phyloP scores from a whole-genome alignment of 1,140 invertebrate species.

The Drosophila simulans region DNA sequence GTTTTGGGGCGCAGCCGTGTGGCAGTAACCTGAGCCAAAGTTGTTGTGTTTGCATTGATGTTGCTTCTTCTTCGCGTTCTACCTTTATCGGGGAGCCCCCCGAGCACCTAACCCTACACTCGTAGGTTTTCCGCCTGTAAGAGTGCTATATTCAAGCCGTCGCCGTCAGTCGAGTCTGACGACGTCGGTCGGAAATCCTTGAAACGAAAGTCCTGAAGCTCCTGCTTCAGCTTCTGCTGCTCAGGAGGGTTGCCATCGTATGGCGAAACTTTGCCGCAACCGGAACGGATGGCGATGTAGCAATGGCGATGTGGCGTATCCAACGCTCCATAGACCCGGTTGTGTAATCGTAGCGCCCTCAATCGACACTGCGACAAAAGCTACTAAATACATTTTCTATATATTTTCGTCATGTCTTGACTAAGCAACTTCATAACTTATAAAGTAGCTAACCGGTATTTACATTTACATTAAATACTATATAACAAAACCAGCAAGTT shows the following conservation, averaged over 20 bases:
- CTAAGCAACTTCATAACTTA: background rate
- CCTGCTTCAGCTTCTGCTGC: slow-evolving; percentile 25
- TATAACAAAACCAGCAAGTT: background rate
- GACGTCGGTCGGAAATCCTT: slow-evolving; percentile 79
- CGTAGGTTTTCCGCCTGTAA: slow-evolving; percentile 66
- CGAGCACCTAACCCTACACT: slow-evolving; percentile 63
- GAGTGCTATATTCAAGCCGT: slow-evolving; percentile 52
- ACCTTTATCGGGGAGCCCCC: slow-evolving; percentile 27
- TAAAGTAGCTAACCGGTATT: background rate
- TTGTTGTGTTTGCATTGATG: slow-evolving; percentile 62
- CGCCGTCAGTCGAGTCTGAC: slow-evolving; percentile 55
- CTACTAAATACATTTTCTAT: background rate
- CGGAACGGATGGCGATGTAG: slow-evolving; percentile 37
- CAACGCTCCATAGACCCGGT: slow-evolving; percentile 56
- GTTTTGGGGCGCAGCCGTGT: slow-evolving; percentile 57
- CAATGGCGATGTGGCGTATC: slow-evolving; percentile 54
- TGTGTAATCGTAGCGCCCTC: slow-evolving; percentile 66
- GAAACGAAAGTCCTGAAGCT: slow-evolving; percentile 69
- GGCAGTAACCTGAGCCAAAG: slow-evolving; percentile 70
- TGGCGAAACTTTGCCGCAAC: slow-evolving; percentile 69
- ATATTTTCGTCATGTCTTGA: too few relatives aligned
- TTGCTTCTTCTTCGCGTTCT: slow-evolving; percentile 53
- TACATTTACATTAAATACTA: background rate
- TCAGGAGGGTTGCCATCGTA: slow-evolving; percentile 62
- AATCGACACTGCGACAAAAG: slow-evolving; percentile 6